These are phyloP conservation scores for Clytia hemisphaerica DNA, from an alignment of 30 jellyfish, hydroid and myxozoan genomes.

Conservation along the genomic window DNA sequence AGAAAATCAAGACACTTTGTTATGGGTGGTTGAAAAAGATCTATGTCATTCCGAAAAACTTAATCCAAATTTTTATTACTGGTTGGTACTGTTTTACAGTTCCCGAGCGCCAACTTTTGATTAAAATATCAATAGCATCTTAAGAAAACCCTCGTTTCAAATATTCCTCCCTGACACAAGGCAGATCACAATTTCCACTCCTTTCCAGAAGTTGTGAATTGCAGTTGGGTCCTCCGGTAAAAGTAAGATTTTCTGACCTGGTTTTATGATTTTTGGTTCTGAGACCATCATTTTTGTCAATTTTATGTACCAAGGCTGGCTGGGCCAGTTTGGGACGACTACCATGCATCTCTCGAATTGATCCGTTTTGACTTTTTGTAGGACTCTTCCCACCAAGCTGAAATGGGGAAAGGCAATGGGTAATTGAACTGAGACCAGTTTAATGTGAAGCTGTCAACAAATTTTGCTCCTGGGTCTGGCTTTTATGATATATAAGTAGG, in stretches of 20 bases:
- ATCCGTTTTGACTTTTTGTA: conserved; percentile 27
- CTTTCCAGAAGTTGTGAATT: conserved; percentile 6
- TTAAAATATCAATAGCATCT: not conserved
- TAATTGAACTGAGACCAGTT: not conserved
- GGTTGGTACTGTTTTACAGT: conserved; percentile 17
- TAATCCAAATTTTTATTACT: conserved; percentile 2
- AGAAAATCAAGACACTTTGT: conserved; percentile 7
- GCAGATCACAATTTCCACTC: conserved; percentile 20
- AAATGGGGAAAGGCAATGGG: conserved; percentile 23
- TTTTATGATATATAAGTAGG: not conserved
- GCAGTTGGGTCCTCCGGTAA: conserved; percentile 20
- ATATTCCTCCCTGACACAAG: conserved; percentile 26
- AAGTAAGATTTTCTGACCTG: conserved; percentile 2
- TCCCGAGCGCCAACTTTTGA: conserved; percentile 20
- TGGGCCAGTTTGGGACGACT: conserved; percentile 63
- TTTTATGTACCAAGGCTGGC: conserved; percentile 55
- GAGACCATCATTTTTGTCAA: conserved; percentile 1
- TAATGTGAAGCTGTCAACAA: conserved; percentile 18
- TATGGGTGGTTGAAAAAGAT: conserved; percentile 6
- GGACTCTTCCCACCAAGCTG: conserved; percentile 17
- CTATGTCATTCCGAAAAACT: conserved; percentile 1
- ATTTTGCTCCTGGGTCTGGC: conserved; percentile 28
- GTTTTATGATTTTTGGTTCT: conserved; percentile 15
- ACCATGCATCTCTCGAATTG: conserved; percentile 39
- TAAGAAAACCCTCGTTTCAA: not conserved